phyloP scores from a whole-genome alignment of 2,113 vertebrate genomes.

The Andinoacara biseriatus region DNA sequence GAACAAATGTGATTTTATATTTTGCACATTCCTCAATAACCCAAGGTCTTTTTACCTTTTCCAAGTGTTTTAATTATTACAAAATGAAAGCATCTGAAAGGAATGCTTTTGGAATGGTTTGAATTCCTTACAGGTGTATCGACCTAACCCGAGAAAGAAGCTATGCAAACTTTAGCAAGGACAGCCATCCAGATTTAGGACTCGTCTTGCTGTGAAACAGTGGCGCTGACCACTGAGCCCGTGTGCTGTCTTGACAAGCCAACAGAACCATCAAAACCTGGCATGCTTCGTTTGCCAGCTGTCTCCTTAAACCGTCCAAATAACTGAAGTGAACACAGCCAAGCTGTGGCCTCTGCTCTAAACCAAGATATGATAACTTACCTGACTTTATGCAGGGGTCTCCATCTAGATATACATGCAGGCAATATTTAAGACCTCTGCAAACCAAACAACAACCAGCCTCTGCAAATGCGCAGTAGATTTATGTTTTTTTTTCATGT shows the following conservation, averaged over 20 bases:
- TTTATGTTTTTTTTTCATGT: background rate
- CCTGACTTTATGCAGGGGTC: slow-evolving; percentile 21
- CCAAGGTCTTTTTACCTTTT: background rate
- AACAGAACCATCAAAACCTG: slow-evolving; percentile 45
- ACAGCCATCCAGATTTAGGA: slow-evolving; percentile 24
- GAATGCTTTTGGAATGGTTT: background rate
- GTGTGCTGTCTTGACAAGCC: slow-evolving; percentile 20
- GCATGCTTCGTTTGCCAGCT: slow-evolving; percentile 30
- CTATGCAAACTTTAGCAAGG: background rate
- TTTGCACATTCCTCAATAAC: background rate
- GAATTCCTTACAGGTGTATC: background rate
- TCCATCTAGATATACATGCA: background rate
- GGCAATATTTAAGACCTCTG: background rate
- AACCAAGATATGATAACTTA: background rate
- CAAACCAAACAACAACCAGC: background rate
- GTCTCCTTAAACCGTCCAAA: slow-evolving; percentile 47
- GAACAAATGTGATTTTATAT: background rate
- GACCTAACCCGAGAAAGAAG: background rate
- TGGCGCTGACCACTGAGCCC: slow-evolving; percentile 27
- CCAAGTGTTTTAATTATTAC: background rate
- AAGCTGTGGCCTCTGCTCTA: background rate
- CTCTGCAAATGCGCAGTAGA: background rate
- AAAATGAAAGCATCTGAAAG: background rate
- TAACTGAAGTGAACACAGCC: background rate
- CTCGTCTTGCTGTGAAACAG: background rate